phyloP scores from a whole-genome alignment of 2,113 vertebrate species.

The Tursiops truncatus region DNA sequence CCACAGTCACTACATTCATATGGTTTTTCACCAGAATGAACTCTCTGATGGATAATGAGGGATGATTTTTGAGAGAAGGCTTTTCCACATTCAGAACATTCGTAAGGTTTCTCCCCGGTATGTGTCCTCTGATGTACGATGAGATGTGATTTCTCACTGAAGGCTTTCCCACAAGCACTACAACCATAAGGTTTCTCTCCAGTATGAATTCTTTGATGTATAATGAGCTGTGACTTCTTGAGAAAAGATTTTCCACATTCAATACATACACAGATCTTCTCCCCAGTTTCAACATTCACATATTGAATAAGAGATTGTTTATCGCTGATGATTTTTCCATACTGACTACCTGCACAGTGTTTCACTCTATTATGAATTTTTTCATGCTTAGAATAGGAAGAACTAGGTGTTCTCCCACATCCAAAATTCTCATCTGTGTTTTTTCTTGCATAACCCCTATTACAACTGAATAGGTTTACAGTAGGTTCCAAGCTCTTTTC shows the following conservation, averaged over 20 bases:
- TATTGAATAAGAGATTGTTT: slow-evolving; percentile 67
- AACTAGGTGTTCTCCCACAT: not conserved
- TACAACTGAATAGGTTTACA: not conserved
- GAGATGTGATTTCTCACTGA: too few relatives aligned
- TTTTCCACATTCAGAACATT: too few relatives aligned
- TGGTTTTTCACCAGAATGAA: too few relatives aligned
- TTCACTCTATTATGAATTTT: slow-evolving; percentile 52
- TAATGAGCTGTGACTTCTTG: slow-evolving; percentile 1
- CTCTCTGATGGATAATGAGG: too few relatives aligned
- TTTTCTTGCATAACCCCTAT: not conserved
- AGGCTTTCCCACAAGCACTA: too few relatives aligned
- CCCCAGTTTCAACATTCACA: slow-evolving; percentile 59
- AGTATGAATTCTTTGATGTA: too few relatives aligned
- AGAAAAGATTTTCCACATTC: slow-evolving; percentile 63
- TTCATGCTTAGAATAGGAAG: not conserved
- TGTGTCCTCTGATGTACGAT: slow-evolving; percentile 42
- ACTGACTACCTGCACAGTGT: slow-evolving; percentile 62
- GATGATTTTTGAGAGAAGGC: too few relatives aligned
- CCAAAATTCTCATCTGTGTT: not conserved
- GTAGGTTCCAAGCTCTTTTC: not conserved
- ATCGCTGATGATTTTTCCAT: slow-evolving; percentile 61
- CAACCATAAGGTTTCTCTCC: too few relatives aligned
- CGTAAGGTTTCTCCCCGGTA: not conserved
- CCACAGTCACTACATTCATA: too few relatives aligned
- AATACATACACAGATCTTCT: slow-evolving; percentile 61